Conservation (phyloP, 2,888 invertebrate genomes). For the Heliothis peltigera region DNA sequence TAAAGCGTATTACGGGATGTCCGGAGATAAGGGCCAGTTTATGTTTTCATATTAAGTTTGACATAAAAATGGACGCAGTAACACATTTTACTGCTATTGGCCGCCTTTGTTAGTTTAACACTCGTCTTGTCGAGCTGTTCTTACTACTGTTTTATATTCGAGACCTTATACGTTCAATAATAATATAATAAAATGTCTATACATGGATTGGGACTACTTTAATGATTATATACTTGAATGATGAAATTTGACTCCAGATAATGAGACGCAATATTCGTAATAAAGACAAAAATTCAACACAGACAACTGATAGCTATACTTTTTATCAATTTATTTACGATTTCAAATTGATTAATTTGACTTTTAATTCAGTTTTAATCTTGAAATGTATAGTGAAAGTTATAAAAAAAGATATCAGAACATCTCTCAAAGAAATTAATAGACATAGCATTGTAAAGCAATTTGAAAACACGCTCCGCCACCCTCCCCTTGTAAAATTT, state of each 20-base stretch:
- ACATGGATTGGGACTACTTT: constrained; percentile 9
- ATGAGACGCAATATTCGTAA: constrained; percentile 28
- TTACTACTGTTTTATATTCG: constrained; percentile 35
- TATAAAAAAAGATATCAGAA: constrained; percentile 27
- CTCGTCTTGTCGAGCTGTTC: constrained; percentile 46
- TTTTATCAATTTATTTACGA: constrained; percentile 14
- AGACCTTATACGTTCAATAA: constrained; percentile 13
- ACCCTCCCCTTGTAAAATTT: constrained; percentile 86
- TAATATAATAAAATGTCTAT: background rate
- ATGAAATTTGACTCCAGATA: constrained; percentile 30
- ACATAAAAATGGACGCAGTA: constrained; percentile 79
- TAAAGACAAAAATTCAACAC: constrained; percentile 35
- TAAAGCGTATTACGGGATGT: constrained; percentile 83
- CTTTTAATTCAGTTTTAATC: constrained; percentile 14
- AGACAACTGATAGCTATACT: constrained; percentile 28
- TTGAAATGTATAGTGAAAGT: constrained; percentile 13
- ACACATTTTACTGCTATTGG: constrained; percentile 75
- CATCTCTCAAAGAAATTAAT: constrained; percentile 76
- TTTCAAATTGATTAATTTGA: background rate
- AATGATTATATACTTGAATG: no score
- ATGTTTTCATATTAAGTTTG: constrained; percentile 82
- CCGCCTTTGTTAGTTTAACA: constrained; percentile 70
- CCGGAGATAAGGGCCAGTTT: constrained; percentile 81
- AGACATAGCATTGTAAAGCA: constrained; percentile 84
- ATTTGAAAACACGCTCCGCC: constrained; percentile 85